Evolutionary conservation across 2,113 vertebrate species (phyloP).

Genomic region (Esox niger): DNA sequence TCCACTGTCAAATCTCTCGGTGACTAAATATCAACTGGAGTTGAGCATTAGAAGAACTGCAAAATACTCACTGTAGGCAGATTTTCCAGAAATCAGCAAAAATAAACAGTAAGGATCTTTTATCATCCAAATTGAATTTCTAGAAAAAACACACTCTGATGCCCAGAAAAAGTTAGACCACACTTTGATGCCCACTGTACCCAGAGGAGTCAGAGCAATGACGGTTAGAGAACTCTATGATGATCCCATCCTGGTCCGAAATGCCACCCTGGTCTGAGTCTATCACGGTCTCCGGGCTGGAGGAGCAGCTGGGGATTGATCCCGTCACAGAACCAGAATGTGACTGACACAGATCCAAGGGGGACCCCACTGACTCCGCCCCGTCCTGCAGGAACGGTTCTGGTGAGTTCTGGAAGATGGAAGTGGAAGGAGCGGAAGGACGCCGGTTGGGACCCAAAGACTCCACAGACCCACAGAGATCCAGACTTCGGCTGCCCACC

Average conservation of each 20-base stretch:
- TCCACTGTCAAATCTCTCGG: too few species aligned
- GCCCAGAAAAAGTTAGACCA: constrained; percentile 26
- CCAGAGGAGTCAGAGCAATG: constrained; percentile 63
- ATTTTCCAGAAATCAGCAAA: background rate
- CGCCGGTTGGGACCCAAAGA: constrained; percentile 8
- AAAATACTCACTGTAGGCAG: background rate
- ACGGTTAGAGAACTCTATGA: constrained; percentile 82
- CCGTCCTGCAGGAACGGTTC: constrained; percentile 50
- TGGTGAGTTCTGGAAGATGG: constrained; percentile 45
- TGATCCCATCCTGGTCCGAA: constrained; percentile 87
- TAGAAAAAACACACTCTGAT: background rate
- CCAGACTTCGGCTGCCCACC: background rate
- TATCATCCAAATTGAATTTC: background rate
- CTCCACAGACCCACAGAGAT: background rate
- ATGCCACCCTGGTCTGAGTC: constrained; percentile 88
- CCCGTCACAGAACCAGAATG: constrained; percentile 57
- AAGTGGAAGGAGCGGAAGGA: constrained; percentile 43
- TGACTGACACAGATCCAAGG: constrained; percentile 35
- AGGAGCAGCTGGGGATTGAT: constrained; percentile 64
- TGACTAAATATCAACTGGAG: too few species aligned
- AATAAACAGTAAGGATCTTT: background rate
- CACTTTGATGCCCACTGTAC: constrained; percentile 75
- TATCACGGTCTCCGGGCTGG: constrained; percentile 80
- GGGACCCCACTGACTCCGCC: constrained; percentile 25
- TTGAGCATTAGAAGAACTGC: background rate